phyloP scores from a whole-genome alignment of 2,888 invertebrate species.

The Eilema depressum region DNA sequence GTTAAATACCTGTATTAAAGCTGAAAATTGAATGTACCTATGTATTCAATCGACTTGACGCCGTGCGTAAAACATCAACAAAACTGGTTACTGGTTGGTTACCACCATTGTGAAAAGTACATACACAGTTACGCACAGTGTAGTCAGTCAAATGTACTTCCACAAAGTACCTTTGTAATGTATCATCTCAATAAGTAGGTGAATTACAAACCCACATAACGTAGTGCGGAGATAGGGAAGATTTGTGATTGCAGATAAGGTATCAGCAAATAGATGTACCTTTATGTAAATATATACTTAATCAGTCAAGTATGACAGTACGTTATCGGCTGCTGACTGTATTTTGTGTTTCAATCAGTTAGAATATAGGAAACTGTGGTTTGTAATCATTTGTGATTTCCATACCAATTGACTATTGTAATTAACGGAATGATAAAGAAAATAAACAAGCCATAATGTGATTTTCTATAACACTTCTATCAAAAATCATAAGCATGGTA shows the following conservation, averaged over 20 bases:
- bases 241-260: slow-evolving; percentile 43
- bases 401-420: background rate
- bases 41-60: slow-evolving; percentile 22
- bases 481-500: background rate
- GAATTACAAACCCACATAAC: slow-evolving; percentile 18
- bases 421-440: background rate
- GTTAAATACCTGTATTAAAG: slow-evolving; percentile 34
- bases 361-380: background rate
- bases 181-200: slow-evolving; percentile 25
- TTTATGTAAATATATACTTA: slow-evolving; percentile 27
- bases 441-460: background rate
- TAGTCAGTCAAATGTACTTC: slow-evolving; percentile 43
- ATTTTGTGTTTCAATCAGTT: slow-evolving; percentile 1
- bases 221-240: slow-evolving; percentile 27
- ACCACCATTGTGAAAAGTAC: slow-evolving; percentile 58
- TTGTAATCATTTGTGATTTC: background rate
- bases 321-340: background rate
- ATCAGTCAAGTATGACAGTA: slow-evolving; percentile 26
- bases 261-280: slow-evolving; percentile 39
- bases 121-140: slow-evolving; percentile 32
- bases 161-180: slow-evolving; percentile 20
- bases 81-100: slow-evolving; percentile 71
- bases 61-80: slow-evolving; percentile 61
- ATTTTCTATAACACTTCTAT: background rate
- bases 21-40: slow-evolving; percentile 38